Evolutionary conservation across 2,888 invertebrate genomes (phyloP).

Genomic region (Lochmaea capreae): DNA sequence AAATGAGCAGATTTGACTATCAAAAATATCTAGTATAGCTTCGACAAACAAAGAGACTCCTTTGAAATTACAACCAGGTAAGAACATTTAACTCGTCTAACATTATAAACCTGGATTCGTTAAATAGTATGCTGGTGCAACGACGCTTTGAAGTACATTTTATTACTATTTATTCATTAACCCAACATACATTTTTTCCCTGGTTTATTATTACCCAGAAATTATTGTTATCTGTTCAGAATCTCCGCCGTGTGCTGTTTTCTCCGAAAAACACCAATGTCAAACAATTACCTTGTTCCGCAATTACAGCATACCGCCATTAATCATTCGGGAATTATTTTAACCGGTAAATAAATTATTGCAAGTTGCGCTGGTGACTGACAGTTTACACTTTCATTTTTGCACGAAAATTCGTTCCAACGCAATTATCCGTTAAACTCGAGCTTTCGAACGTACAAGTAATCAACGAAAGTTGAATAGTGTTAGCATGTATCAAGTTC

Average conservation of each 20-base stretch:
- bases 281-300: background rate
- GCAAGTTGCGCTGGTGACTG: background rate
- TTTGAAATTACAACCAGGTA: too few species aligned
- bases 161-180: background rate
- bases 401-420: background rate
- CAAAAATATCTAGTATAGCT: too few species aligned
- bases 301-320: background rate
- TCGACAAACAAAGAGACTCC: too few species aligned
- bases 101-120: too few species aligned
- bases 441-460: background rate
- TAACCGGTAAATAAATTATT: background rate
- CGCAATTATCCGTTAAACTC: background rate
- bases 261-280: slow-evolving; percentile 6
- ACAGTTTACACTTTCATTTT: slow-evolving; percentile 4
- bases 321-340: slow-evolving; percentile 3
- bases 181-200: background rate
- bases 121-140: too few species aligned
- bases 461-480: background rate
- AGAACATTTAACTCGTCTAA: too few species aligned
- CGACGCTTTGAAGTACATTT: too few species aligned
- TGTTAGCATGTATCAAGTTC: background rate
- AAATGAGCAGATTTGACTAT: too few species aligned
- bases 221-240: background rate
- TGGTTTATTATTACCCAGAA: background rate
- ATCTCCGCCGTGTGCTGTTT: background rate